A percentile compares a stretch with the other conserved stretches of the same genome.
phyloP scores from a whole-genome alignment of 2,113 vertebrate species.

The Varanus komodoensis region DNA sequence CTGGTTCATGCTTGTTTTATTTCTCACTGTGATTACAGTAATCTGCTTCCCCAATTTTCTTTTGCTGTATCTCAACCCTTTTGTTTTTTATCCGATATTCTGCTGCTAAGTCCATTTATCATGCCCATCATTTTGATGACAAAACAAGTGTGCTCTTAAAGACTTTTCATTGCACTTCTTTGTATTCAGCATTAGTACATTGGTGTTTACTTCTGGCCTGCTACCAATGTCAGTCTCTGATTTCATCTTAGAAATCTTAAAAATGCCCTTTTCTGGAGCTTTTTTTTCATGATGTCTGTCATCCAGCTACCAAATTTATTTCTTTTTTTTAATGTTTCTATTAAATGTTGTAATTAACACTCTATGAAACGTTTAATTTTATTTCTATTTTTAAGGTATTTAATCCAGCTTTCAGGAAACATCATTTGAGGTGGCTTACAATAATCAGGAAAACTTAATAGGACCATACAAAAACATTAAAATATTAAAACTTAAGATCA shows the following conservation, averaged over 20 bases:
- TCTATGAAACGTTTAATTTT: too few species aligned
- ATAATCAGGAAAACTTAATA: background rate
- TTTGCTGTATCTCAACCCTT: background rate
- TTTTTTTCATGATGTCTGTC: background rate
- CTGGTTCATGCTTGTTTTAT: background rate
- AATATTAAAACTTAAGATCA: background rate
- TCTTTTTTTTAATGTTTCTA: background rate
- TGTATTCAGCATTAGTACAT: background rate
- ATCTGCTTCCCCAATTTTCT: constrained; percentile 1
- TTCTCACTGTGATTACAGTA: constrained; percentile 1
- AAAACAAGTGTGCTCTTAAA: background rate
- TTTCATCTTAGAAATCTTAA: constrained; percentile 11
- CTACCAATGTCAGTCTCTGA: background rate
- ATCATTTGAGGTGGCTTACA: background rate
- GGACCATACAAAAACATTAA: background rate
- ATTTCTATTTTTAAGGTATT: background rate
- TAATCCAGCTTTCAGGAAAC: background rate
- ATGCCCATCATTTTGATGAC: constrained; percentile 17
- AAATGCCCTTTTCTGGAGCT: background rate
- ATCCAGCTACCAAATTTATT: background rate
- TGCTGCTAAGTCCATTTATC: constrained; percentile 17
- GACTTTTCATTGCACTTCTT: background rate
- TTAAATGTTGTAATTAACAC: too few species aligned
- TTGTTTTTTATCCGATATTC: background rate
- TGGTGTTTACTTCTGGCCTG: background rate